These are phyloP conservation scores for Apamea anceps DNA, from an alignment of 2,888 invertebrate species.

Conservation along the genomic window DNA sequence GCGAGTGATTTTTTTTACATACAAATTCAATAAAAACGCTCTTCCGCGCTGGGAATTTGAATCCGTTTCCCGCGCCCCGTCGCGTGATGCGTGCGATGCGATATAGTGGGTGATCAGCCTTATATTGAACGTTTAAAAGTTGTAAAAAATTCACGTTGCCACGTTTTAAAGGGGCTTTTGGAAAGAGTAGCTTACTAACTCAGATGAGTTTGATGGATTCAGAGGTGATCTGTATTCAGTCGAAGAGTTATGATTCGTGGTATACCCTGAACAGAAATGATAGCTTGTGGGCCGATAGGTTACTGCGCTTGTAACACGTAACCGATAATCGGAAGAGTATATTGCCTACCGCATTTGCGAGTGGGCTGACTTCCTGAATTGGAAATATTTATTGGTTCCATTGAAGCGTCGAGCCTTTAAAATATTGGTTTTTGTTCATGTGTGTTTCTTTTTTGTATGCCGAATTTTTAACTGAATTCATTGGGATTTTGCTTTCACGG, in stretches of 20 bases:
- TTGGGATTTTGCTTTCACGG: conserved; percentile 1
- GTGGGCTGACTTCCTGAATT: conserved; percentile 62
- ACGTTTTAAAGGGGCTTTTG: not conserved
- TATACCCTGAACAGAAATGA: conserved; percentile 10
- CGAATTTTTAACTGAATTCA: conserved; percentile 10
- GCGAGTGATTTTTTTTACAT: too few relatives aligned
- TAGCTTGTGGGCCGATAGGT: conserved; percentile 71
- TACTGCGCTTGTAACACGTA: conserved; percentile 76
- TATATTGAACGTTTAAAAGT: not conserved
- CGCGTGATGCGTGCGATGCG: too few relatives aligned
- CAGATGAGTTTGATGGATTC: not conserved
- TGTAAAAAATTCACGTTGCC: not conserved
- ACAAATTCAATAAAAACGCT: too few relatives aligned
- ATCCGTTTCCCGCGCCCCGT: too few relatives aligned
- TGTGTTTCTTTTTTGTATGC: conserved; percentile 12
- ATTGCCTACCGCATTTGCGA: conserved; percentile 64
- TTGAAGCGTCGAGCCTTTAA: conserved; percentile 40
- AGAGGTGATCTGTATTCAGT: conserved; percentile 1
- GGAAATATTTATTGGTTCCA: conserved; percentile 60
- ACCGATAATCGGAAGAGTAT: conserved; percentile 74
- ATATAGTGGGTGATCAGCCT: too few relatives aligned
- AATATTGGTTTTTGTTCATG: conserved; percentile 41
- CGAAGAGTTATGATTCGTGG: conserved; percentile 23
- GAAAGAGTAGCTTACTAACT: not conserved
- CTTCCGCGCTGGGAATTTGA: too few relatives aligned